These are phyloP conservation scores for Ondatra zibethicus DNA, from an alignment of 2,113 vertebrate species.

Conservation along the genomic window DNA sequence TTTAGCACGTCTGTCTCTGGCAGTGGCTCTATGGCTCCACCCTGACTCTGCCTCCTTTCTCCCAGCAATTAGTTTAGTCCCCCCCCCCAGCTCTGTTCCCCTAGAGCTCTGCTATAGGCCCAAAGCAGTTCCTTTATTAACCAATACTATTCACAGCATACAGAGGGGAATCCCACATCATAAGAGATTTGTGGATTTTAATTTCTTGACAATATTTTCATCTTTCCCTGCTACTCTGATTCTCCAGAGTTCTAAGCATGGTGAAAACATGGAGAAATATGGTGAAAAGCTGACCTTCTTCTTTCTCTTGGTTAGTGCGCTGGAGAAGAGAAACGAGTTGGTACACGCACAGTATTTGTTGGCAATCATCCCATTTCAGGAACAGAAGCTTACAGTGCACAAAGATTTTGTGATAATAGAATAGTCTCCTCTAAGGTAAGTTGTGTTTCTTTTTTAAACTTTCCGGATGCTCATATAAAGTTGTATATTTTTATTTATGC, in stretches of 20 bases:
- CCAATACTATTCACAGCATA: too few species aligned
- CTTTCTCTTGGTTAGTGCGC: constrained; percentile 88
- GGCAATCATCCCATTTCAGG: constrained; percentile 88
- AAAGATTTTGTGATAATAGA: constrained; percentile 97
- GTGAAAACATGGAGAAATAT: constrained; percentile 18
- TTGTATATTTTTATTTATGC: not conserved
- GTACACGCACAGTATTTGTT: constrained; percentile 94
- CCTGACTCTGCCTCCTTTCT: too few species aligned
- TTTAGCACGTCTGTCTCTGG: too few species aligned
- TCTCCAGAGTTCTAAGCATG: constrained; percentile 34
- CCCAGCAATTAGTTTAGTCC: too few species aligned
- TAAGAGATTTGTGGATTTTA: constrained; percentile 53
- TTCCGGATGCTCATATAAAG: accelerated
- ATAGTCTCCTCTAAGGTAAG: constrained; percentile 99
- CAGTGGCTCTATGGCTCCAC: too few species aligned
- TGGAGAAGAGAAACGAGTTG: constrained; percentile 94
- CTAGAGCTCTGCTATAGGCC: too few species aligned
- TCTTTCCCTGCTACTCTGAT: not conserved
- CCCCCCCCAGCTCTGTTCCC: too few species aligned
- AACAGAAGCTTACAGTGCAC: constrained; percentile 91
- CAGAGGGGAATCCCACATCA: too few species aligned
- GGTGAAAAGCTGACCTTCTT: constrained; percentile 42
- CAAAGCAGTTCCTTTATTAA: too few species aligned
- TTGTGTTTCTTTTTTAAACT: not conserved
- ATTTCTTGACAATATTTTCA: constrained; percentile 35